Evolutionary conservation across 2,113 vertebrate genomes (phyloP).

Genomic region (Oncorhynchus tshawytscha): DNA sequence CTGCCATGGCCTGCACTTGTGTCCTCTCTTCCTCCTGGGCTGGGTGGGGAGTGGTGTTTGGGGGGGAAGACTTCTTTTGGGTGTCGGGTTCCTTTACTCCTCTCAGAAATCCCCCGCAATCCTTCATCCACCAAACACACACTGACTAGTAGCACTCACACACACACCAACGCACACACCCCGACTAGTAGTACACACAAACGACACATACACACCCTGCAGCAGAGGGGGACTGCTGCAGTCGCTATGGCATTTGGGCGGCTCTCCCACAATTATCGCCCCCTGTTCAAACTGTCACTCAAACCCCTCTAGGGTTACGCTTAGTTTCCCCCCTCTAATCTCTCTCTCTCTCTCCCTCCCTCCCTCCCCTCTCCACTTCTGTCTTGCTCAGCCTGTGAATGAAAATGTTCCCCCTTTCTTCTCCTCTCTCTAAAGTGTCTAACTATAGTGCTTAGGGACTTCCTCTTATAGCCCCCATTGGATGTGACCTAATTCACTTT

Average conservation of each 20-base stretch:
- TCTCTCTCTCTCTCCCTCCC: too few species aligned
- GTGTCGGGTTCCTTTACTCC: constrained; percentile 55
- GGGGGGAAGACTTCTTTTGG: constrained; percentile 39
- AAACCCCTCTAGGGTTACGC: constrained; percentile 35
- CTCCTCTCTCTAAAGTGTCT: constrained; percentile 24
- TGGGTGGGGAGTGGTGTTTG: too few species aligned
- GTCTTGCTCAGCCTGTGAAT: constrained; percentile 34
- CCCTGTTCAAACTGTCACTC: constrained; percentile 56
- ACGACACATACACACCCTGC: constrained; percentile 15
- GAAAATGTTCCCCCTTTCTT: constrained; percentile 44
- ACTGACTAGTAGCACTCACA: background rate
- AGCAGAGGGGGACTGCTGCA: constrained; percentile 17
- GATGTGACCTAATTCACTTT: constrained; percentile 44
- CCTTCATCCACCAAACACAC: background rate
- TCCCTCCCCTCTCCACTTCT: constrained; percentile 29
- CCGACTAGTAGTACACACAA: too few species aligned
- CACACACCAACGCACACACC: constrained; percentile 3
- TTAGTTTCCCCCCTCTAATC: constrained; percentile 23
- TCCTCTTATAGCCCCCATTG: constrained; percentile 21
- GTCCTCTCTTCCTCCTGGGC: background rate
- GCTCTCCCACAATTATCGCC: constrained; percentile 63
- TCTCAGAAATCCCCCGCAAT: constrained; percentile 53
- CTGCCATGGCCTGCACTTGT: too few species aligned
- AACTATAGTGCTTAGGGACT: constrained; percentile 39
- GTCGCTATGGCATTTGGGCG: constrained; percentile 59